These are phyloP conservation scores for Watsonalla cultraria DNA, from an alignment of 2,888 invertebrate genomes.

Conservation along the genomic window DNA sequence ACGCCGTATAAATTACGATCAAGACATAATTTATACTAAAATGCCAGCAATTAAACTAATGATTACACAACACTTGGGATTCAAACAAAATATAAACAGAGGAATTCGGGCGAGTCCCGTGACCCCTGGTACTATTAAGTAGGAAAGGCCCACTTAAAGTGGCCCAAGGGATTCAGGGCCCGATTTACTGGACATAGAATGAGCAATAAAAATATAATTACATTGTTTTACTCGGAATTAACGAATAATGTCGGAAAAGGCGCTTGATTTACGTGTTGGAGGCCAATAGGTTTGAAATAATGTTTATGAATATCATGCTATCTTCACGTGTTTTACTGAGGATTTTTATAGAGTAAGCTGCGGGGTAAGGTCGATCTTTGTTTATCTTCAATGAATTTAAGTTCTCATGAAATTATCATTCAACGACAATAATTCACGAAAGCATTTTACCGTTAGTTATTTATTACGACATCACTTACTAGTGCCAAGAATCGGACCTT, in stretches of 20 bases:
- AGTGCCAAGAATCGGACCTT: not conserved
- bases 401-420: too few species aligned
- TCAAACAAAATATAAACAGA: slow-evolving; percentile 51
- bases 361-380: too few species aligned
- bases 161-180: slow-evolving; percentile 59
- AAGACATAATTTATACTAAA: slow-evolving; percentile 34
- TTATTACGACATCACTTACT: not conserved
- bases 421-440: too few species aligned
- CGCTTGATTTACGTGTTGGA: slow-evolving; percentile 47
- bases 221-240: slow-evolving; percentile 60
- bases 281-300: slow-evolving; percentile 23
- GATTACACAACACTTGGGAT: slow-evolving; percentile 57
- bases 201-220: slow-evolving; percentile 75
- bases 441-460: too few species aligned
- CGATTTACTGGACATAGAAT: slow-evolving; percentile 72
- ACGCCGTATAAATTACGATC: not conserved
- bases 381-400: too few species aligned
- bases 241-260: slow-evolving; percentile 49
- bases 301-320: not conserved
- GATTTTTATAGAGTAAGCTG: not conserved
- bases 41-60: slow-evolving; percentile 51
- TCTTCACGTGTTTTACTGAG: not conserved
- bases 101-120: slow-evolving; percentile 40
- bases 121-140: slow-evolving; percentile 59
- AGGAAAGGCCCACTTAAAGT: slow-evolving; percentile 64